These are phyloP conservation scores for Pampus argenteus DNA, from an alignment of 2,797 vertebrate species.

Conservation along the genomic window DNA sequence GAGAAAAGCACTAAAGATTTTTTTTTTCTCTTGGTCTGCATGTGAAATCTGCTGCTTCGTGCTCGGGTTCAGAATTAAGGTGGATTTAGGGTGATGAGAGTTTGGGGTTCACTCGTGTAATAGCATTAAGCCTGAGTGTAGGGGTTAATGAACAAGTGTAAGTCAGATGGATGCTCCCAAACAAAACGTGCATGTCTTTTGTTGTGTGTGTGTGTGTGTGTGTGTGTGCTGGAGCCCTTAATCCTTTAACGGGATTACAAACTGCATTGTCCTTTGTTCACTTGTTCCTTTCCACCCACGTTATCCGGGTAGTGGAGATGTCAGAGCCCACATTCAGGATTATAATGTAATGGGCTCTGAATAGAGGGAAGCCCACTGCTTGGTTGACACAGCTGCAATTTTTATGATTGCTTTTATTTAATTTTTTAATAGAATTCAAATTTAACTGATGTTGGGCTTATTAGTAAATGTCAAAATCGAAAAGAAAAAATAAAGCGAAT, in stretches of 20 bases:
- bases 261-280: conserved; percentile 77
- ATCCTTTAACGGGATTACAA: conserved; percentile 85
- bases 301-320: conserved; percentile 59
- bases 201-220: conserved; percentile 25
- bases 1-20: conserved; percentile 11
- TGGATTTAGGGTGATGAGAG: conserved; percentile 27
- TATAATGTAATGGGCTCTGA: conserved; percentile 62
- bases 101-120: conserved; percentile 39
- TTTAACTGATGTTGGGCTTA: too few relatives aligned
- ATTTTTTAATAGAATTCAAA: background rate
- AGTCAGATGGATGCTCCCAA: conserved; percentile 57
- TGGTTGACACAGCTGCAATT: background rate
- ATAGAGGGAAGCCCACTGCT: conserved; percentile 24
- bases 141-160: conserved; percentile 68
- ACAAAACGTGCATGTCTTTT: conserved; percentile 50
- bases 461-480: too few relatives aligned
- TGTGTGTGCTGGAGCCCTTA: conserved; percentile 60
- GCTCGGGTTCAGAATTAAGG: conserved; percentile 34
- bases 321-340: conserved; percentile 69
- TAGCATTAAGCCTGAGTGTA: conserved; percentile 43
- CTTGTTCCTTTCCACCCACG: conserved; percentile 73
- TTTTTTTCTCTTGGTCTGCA: conserved; percentile 1
- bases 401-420: background rate
- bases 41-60: conserved; percentile 9
- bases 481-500: too few relatives aligned